Base-by-base conservation (phyloP, 2,113 vertebrate genomes). In the Dipodomys ordii region DNA sequence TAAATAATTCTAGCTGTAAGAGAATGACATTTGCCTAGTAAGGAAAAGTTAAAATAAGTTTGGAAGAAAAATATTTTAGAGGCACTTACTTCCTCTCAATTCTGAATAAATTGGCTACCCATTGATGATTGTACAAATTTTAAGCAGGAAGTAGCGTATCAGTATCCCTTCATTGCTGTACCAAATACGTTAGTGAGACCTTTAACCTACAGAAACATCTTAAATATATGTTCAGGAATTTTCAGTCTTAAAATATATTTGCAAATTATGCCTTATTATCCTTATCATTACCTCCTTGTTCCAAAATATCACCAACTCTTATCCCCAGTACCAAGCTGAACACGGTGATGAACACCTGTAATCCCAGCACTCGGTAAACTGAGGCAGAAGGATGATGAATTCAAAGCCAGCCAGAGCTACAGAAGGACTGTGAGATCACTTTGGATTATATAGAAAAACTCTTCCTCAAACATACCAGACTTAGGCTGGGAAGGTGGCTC, bases 1-100 rank as follows among this genome's bases (percentile, higher is more conserved):
- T 90, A 67, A 18, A 92, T 65, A 77, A 77, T 44, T 28, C 30
- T 83, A 68, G 57, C 13, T 78, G 90, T 82, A 86, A 25, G 16
- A 87, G 18, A 46, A 62, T 79, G 25, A 19, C 30, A 78, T 57
- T 53, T 65, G 49, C 46, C 76, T 73, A 83, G 20, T 64, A 22
- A 89, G 25, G 65, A 94, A 90, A 92, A 79, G 19, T 35, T 49
- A 82, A 87, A 87, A 90, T 80, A 88, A 13, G 1, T 83, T 72
- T 39, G 53, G n/a, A 78, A 74, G 6, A 65, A 67, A 78, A 13
- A 44, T 77, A 64, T 81, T 22, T 76, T 71, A 46, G 27, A 80
- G 67, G 10, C 27, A 90, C 67, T 44, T 28, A 19, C 4, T 32
- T 32, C n/a, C 32, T 19, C 16, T 53, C 23, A 87, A 46, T 88